Conservation (phyloP, 2,113 vertebrate species). For the Haemorhous mexicanus region DNA sequence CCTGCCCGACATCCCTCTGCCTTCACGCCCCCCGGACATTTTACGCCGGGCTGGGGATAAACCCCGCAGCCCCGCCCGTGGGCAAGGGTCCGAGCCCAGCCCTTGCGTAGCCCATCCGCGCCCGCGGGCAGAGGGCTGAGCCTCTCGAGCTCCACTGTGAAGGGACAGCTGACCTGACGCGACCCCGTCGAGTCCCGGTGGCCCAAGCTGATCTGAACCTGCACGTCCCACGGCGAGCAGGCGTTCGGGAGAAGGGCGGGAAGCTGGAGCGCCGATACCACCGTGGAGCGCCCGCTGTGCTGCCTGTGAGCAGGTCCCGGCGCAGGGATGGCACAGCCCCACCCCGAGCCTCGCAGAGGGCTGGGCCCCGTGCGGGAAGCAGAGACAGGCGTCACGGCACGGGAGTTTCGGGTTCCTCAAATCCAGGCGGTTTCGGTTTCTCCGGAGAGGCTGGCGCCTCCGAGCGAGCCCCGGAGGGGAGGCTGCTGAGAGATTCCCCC, state of each 20-base stretch:
- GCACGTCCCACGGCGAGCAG: neutral
- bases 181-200: neutral
- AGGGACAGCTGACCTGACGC: neutral
- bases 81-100: too few relatives aligned
- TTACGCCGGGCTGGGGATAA: too few relatives aligned
- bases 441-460: fast-evolving
- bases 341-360: neutral
- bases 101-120: neutral
- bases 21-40: too few relatives aligned
- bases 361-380: neutral
- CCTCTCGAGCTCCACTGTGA: neutral
- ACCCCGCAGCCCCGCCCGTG: neutral
- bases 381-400: neutral
- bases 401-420: neutral
- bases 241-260: neutral
- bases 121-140: neutral
- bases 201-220: neutral
- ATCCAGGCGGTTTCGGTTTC: neutral
- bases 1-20: neutral
- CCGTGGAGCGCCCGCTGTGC: neutral
- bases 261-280: neutral
- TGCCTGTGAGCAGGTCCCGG: neutral
- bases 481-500: neutral
- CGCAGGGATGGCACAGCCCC: neutral
- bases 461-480: neutral